Evolutionary conservation across 2,888 invertebrate genomes (phyloP).

Genomic region (Eristalis arbustorum): DNA sequence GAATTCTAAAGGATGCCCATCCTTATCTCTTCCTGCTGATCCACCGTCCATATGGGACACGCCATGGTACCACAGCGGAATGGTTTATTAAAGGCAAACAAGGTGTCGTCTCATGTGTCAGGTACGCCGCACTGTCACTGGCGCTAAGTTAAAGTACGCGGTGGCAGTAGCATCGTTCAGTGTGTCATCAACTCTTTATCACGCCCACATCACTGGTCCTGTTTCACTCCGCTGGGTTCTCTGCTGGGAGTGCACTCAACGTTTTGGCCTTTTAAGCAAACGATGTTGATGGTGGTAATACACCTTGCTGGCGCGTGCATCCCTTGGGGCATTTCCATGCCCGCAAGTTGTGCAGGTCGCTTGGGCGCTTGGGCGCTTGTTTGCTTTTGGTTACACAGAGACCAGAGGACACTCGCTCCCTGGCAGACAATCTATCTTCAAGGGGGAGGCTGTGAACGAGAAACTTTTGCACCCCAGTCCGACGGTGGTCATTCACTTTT

Average conservation of each 20-base stretch:
- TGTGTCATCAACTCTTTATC: slow-evolving; percentile 27
- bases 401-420: neutral
- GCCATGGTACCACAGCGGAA: neutral
- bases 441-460: slow-evolving; percentile 14
- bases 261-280: slow-evolving; percentile 46
- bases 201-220: neutral
- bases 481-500: slow-evolving; percentile 47
- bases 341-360: slow-evolving; percentile 4
- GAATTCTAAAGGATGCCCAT: neutral
- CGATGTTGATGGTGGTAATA: slow-evolving; percentile 27
- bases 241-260: slow-evolving; percentile 18
- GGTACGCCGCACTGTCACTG: neutral
- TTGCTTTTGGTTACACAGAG: slow-evolving; percentile 5
- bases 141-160: slow-evolving; percentile 7
- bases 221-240: neutral
- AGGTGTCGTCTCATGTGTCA: slow-evolving; percentile 25
- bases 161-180: neutral
- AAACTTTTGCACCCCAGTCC: neutral
- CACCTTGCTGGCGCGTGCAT: slow-evolving; percentile 8
- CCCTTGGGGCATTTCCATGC: slow-evolving; percentile 28
- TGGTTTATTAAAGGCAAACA: slow-evolving; percentile 47
- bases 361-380: neutral
- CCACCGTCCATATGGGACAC: slow-evolving; percentile 1
- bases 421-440: slow-evolving; percentile 23
- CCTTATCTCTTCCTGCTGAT: slow-evolving; percentile 2